Percentiles rank a stretch among this genome's conserved stretches.
Conservation (phyloP, 2,113 vertebrate species). For the Mormyrus lacerda region DNA sequence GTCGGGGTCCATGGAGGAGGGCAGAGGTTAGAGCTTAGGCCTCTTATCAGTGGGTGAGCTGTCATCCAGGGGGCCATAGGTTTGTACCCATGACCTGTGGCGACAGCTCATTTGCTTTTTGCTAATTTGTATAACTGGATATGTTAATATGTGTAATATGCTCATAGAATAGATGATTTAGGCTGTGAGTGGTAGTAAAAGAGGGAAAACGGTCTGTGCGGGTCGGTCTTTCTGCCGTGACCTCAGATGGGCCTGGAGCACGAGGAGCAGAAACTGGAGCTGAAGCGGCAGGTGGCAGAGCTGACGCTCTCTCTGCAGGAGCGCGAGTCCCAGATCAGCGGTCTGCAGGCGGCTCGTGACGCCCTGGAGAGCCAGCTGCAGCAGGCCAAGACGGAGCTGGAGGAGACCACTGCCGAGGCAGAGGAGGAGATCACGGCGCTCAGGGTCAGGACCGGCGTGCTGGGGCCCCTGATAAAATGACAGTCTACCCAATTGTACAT, state of each 20-base stretch:
- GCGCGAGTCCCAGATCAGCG: slow-evolving; percentile 87
- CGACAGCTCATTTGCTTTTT: neutral
- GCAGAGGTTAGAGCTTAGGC: neutral
- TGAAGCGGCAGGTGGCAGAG: slow-evolving; percentile 91
- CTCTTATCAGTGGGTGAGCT: neutral
- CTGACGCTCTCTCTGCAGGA: slow-evolving; percentile 91
- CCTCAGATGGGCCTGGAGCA: slow-evolving; percentile 86
- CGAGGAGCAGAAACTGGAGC: slow-evolving; percentile 91
- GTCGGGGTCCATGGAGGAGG: neutral
- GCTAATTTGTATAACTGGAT: neutral
- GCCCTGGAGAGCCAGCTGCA: slow-evolving; percentile 91
- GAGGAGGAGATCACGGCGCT: slow-evolving; percentile 97
- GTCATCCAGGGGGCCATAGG: neutral
- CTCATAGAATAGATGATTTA: neutral
- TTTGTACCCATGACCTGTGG: neutral
- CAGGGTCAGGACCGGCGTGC: slow-evolving; percentile 64
- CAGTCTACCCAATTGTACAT: neutral
- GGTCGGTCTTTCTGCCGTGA: neutral
- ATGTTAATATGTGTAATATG: neutral
- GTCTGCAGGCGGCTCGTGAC: slow-evolving; percentile 81
- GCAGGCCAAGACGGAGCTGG: slow-evolving; percentile 91
- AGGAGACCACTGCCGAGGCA: slow-evolving; percentile 93
- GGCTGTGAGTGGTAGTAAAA: neutral
- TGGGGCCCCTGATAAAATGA: neutral
- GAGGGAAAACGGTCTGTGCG: neutral